phyloP scores from a whole-genome alignment of 1,140 invertebrate species.

The Colletes gigas region DNA sequence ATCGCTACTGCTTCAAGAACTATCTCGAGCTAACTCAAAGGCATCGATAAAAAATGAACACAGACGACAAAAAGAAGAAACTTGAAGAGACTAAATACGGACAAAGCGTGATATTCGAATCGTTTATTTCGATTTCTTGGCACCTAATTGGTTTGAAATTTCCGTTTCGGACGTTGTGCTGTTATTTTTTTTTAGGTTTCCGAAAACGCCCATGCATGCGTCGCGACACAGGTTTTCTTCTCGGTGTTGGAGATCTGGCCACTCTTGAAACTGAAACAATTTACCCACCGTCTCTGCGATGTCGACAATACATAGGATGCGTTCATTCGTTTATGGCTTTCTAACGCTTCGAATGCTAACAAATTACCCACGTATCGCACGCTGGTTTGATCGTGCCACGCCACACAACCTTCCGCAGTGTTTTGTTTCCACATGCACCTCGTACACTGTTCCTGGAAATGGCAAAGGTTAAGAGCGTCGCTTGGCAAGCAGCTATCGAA shows the following conservation, averaged over 20 bases:
- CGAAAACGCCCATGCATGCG: constrained; percentile 11
- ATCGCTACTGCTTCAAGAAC: constrained; percentile 23
- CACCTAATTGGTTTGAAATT: not conserved
- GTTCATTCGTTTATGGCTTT: constrained; percentile 34
- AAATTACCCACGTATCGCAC: constrained; percentile 13
- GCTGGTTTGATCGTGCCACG: constrained; percentile 16
- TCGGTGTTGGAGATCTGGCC: constrained; percentile 78
- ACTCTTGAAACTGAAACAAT: constrained; percentile 69
- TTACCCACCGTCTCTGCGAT: not conserved
- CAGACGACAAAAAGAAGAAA: not conserved
- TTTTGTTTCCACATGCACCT: not conserved
- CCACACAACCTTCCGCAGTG: not conserved
- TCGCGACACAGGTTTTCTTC: constrained; percentile 43
- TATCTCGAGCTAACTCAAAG: constrained; percentile 7
- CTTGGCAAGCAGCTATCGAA: not conserved
- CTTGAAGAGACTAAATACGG: not conserved
- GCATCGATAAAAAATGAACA: too few relatives aligned
- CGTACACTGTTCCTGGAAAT: not conserved
- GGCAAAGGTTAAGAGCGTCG: constrained; percentile 5
- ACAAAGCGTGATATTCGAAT: not conserved
- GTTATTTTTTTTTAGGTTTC: constrained; percentile 6
- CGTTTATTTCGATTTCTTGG: not conserved
- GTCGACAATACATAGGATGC: not conserved
- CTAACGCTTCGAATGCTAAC: constrained; percentile 35
- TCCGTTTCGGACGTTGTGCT: not conserved